Base-by-base conservation (phyloP, 2,797 vertebrate species). In the Chelmon rostratus region DNA sequence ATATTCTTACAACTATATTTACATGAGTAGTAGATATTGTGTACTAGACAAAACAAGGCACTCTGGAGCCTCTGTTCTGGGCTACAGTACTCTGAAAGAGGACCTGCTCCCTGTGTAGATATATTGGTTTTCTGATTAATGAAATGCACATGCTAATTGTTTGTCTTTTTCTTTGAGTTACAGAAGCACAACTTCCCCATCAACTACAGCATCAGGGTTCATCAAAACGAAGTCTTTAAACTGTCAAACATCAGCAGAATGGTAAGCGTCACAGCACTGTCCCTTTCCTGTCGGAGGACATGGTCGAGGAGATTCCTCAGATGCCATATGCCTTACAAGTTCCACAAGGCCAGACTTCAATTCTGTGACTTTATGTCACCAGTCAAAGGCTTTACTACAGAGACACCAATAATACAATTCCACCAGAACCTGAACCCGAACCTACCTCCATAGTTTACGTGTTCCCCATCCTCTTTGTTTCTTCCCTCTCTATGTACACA, bases 121-220 rank as follows among this genome's bases (percentile, higher is more conserved):
- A n/a, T n/a, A n/a, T n/a, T n/a, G n/a, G 21, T 62, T 69, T 16
- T 47, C 31, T 50, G 25, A 12, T 40, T 52, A 23, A 42, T 57
- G 31, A 70, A 47, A 46, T 21, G 2, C 13, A 8, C 12, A 6
- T 18, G 6, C 9, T 61, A 2, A 35, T 18, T 62, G 0, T 54
- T 18, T 62, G 0, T 54, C 9, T 76, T 6, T 40, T 10, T 74
- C 6, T 62, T 37, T 90, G 12, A 42, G 7, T 89, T 88, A 67
- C 90, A 96, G 96, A 95, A 93, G 68, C 93, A 95, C 67, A 93
- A 96, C 88, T 95, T 96, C 68, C 96, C 96, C 62, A 94, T 96
- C 38, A 94, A 95, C 84, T 96, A 95, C 81, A 94, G 93, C 79
- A 90, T 96, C 70, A 90, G 63, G 56, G 91, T 96, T 79, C 94